Evolutionary conservation across 2,797 vertebrate species (phyloP).

Genomic region (Pangasius sanitwongsei): DNA sequence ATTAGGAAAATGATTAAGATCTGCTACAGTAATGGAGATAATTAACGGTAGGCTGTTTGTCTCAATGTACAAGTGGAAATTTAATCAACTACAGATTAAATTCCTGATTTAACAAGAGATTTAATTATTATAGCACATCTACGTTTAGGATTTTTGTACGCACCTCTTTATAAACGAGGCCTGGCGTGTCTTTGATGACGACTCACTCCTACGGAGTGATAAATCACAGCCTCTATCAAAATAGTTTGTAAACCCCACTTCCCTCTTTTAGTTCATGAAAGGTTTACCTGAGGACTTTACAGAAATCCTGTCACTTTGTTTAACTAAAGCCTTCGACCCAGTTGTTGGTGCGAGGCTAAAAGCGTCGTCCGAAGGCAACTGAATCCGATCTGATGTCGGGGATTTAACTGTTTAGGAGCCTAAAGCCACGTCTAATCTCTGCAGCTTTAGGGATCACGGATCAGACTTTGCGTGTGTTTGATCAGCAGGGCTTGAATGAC

Average conservation of each 20-base stretch:
- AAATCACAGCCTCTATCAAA: background rate
- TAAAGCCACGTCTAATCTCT: slow-evolving; percentile 25
- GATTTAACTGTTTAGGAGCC: slow-evolving; percentile 22
- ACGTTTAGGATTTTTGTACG: too few relatives aligned
- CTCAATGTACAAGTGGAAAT: too few relatives aligned
- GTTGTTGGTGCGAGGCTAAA: background rate
- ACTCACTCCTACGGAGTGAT: background rate
- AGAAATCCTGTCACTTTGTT: background rate
- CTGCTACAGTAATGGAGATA: too few relatives aligned
- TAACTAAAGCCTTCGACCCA: background rate
- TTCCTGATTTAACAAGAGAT: too few relatives aligned
- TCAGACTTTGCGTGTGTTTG: slow-evolving; percentile 22
- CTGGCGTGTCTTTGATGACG: background rate
- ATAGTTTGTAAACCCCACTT: background rate
- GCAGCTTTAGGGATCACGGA: slow-evolving; percentile 37
- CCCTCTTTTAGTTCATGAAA: background rate
- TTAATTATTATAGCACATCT: too few relatives aligned
- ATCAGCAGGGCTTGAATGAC: background rate
- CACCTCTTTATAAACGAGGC: too few relatives aligned
- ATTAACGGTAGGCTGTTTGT: too few relatives aligned
- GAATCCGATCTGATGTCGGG: slow-evolving; percentile 33
- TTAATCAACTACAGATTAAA: too few relatives aligned
- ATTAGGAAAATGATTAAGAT: too few relatives aligned
- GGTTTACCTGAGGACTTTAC: background rate
- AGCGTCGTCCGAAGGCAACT: background rate